Conservation (phyloP, 2,888 invertebrate genomes). For the Anthrax anthrax region DNA sequence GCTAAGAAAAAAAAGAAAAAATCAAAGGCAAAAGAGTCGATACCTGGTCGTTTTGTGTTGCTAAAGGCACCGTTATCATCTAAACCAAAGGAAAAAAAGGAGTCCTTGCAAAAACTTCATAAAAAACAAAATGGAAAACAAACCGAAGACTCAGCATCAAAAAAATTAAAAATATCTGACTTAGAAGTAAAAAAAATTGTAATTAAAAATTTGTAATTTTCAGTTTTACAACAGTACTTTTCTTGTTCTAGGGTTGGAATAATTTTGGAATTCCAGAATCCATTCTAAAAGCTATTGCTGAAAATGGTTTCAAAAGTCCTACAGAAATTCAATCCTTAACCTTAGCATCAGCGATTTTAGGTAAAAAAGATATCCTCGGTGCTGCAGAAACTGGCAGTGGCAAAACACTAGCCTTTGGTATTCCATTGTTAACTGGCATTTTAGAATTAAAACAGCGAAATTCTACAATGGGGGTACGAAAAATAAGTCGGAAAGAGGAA, state of each 20-base stretch:
- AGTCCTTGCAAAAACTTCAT: conserved; percentile 13
- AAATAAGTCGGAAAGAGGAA: conserved; percentile 1
- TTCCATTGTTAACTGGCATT: conserved; percentile 82
- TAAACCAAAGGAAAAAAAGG: conserved; percentile 11
- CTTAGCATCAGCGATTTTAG: conserved; percentile 72
- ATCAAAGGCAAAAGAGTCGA: conserved; percentile 8
- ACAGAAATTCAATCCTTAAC: conserved; percentile 77
- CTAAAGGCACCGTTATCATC: conserved; percentile 18
- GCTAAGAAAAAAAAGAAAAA: conserved; percentile 13
- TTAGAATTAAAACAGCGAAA: conserved; percentile 46
- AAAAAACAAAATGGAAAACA: conserved; percentile 9
- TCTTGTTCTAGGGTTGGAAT: conserved; percentile 41
- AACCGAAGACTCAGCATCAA: not conserved
- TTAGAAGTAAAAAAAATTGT: conserved; percentile 14
- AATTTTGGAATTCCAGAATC: conserved; percentile 47
- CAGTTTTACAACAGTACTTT: no score
- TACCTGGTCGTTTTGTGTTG: conserved; percentile 19
- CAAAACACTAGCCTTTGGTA: conserved; percentile 93
- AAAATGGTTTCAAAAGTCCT: conserved; percentile 64
- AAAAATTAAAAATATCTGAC: conserved; percentile 3
- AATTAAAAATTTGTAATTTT: not conserved
- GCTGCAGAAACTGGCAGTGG: conserved; percentile 99
- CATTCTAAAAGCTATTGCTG: conserved; percentile 58
- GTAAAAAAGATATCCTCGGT: conserved; percentile 82
- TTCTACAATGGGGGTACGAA: conserved; percentile 25